These are phyloP conservation scores for Schrankia costaestrigalis DNA, from an alignment of 2,888 invertebrate genomes.

Conservation along the genomic window DNA sequence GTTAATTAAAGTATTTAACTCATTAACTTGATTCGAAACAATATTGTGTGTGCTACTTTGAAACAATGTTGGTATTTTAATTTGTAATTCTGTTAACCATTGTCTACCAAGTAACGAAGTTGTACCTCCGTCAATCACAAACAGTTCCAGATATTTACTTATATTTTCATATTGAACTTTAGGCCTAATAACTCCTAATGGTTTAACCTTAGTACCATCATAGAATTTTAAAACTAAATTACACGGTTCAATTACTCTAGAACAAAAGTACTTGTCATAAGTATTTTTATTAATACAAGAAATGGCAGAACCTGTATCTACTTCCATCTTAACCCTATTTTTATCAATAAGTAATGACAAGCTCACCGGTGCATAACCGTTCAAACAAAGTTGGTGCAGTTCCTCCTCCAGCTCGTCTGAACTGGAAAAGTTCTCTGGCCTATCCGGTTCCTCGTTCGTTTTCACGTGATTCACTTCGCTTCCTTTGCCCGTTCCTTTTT, in stretches of 20 bases:
- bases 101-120: conserved; percentile 23
- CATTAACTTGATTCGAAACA: background rate
- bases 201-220: no score
- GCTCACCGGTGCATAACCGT: background rate
- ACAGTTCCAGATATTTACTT: no score
- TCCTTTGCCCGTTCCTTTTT: background rate
- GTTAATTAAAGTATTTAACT: conserved; percentile 5
- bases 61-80: conserved; percentile 7
- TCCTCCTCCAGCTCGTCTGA: background rate
- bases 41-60: background rate
- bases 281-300: no score
- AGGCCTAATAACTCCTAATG: background rate
- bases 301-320: no score
- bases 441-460: no score
- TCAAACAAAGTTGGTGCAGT: background rate
- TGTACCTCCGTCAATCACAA: no score
- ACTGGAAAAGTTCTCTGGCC: background rate
- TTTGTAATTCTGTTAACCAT: conserved; percentile 23
- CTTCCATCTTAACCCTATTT: background rate
- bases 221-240: background rate
- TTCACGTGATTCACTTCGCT: background rate
- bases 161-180: no score
- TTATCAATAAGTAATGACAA: background rate
- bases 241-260: background rate
- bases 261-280: background rate